Evolutionary conservation across 2,888 invertebrate species (phyloP), one percentile per base, ranked within the genome.

Genomic region (Meteorus cinctellus): DNA sequence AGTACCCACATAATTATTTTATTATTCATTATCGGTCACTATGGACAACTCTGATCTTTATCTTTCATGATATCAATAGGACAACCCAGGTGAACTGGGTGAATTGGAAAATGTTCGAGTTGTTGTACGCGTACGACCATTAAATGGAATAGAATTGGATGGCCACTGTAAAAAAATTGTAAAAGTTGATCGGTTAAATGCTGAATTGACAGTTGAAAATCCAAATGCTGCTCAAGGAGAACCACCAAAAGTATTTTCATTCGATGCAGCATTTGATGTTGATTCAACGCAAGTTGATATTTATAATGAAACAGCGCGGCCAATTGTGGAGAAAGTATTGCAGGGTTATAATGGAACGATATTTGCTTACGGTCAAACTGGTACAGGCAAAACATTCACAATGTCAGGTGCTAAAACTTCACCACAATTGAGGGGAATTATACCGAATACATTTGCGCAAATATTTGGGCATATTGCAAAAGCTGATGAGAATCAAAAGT

Each of bases 391-490:
- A 91, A 99, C 99, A 0, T 99, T 95, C 90, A 99, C 99, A 0
- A 99, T 99, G 99, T 96, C 98, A 0, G 99, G 99, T 0, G 93
- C 95, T 77, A 93, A 96, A 81, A 92, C 95, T 1, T 95, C 95
- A 16, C 96, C 97, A 0, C 98, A 98, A 86, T 92, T 96, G 10
- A 93, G 96, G 77, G 99, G 99, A 63, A 98, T 99, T 84, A 99
- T 99, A 84, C 99, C 99, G 0, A 99, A 99, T 91, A 98, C 98
- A 0, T 99, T 99, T 91, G 98, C 98, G 0, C 99, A 99, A 85
- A 97, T 99, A 82, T 99, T 99, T 91, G 97, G 97, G 36, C 97
- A 97, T 85, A 99, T 99, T 82, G 97, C 99, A 0, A 96, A 97
- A 87, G 97, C 98, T 0, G 95, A 94, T 75, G 97, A 96, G 76